These are phyloP conservation scores for Deilephila elpenor DNA, from an alignment of 2,888 invertebrate species.

Conservation along the genomic window DNA sequence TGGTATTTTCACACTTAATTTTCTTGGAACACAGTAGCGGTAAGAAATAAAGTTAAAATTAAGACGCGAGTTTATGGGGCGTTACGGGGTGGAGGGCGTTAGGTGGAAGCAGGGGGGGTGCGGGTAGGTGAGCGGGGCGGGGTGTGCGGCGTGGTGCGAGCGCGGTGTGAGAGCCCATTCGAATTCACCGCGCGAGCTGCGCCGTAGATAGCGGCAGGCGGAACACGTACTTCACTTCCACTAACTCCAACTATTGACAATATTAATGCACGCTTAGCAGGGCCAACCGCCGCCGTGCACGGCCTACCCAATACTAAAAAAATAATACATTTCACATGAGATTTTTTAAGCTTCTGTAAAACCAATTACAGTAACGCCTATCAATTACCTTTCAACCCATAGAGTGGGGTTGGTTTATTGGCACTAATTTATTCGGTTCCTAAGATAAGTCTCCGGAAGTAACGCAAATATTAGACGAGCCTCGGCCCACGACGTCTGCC, in stretches of 20 bases:
- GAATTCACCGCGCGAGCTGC: slow-evolving; percentile 82
- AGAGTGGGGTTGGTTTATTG: slow-evolving; percentile 57
- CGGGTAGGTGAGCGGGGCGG: slow-evolving; percentile 51
- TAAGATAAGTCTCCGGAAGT: slow-evolving; percentile 80
- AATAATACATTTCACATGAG: slow-evolving; percentile 37
- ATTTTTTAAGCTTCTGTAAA: neutral
- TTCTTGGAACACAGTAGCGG: slow-evolving; percentile 79
- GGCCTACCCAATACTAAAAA: slow-evolving; percentile 68
- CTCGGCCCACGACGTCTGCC: slow-evolving; percentile 78
- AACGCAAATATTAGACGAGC: slow-evolving; percentile 83
- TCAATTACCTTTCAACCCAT: slow-evolving; percentile 4
- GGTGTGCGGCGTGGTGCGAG: slow-evolving; percentile 79
- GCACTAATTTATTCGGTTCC: slow-evolving; percentile 80
- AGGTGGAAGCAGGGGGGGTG: slow-evolving; percentile 56
- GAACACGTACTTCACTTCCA: slow-evolving; percentile 84
- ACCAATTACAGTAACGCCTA: neutral
- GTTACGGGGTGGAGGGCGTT: slow-evolving; percentile 76
- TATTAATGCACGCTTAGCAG: slow-evolving; percentile 84
- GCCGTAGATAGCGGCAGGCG: slow-evolving; percentile 84
- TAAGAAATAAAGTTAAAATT: slow-evolving; percentile 85
- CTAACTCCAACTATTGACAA: slow-evolving; percentile 85
- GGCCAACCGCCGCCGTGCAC: slow-evolving; percentile 75
- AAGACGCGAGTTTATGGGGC: slow-evolving; percentile 84
- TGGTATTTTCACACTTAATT: slow-evolving; percentile 83
- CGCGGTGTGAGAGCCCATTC: slow-evolving; percentile 75